phyloP scores from a whole-genome alignment of 2,113 vertebrate genomes.

The Sander vitreus region DNA sequence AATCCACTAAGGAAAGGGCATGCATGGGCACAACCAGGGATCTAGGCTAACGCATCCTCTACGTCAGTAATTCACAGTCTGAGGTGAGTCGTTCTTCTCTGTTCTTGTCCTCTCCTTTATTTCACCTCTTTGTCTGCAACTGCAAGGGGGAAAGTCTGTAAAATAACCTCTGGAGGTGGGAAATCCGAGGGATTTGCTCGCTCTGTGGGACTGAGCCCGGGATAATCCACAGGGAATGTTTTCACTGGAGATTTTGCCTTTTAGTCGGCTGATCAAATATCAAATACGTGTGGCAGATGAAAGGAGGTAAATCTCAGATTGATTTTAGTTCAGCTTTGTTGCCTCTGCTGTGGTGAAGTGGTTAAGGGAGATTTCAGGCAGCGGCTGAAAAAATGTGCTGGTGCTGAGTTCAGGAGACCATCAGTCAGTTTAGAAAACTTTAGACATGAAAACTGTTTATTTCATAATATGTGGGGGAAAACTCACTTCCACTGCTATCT shows the following conservation, averaged over 20 bases:
- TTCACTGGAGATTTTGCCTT: slow-evolving; percentile 44
- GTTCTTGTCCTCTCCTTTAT: slow-evolving; percentile 47
- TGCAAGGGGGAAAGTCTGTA: slow-evolving; percentile 29
- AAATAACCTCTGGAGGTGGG: slow-evolving; percentile 60
- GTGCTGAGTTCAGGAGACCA: slow-evolving; percentile 28
- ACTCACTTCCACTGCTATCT: neutral
- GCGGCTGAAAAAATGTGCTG: slow-evolving; percentile 26
- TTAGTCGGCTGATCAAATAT: slow-evolving; percentile 49
- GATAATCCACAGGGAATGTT: slow-evolving; percentile 57
- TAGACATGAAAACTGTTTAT: slow-evolving; percentile 27
- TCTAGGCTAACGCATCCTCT: slow-evolving; percentile 71
- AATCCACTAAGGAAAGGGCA: slow-evolving; percentile 65
- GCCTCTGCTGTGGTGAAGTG: slow-evolving; percentile 25
- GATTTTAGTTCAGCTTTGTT: slow-evolving; percentile 38
- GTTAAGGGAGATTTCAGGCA: slow-evolving; percentile 14
- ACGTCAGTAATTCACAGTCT: slow-evolving; percentile 76
- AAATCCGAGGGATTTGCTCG: slow-evolving; percentile 49
- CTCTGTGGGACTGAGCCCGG: slow-evolving; percentile 47
- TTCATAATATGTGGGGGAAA: neutral
- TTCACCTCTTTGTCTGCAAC: slow-evolving; percentile 55
- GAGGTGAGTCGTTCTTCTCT: slow-evolving; percentile 79
- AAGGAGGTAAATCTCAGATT: slow-evolving; percentile 41
- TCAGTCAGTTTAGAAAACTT: slow-evolving; percentile 66
- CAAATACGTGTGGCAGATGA: slow-evolving; percentile 41
- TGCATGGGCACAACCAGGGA: slow-evolving; percentile 71